Percentiles rank a stretch among this genome's conserved stretches.
Conservation (phyloP, 2,113 vertebrate genomes). For the Herpailurus yagouaroundi region DNA sequence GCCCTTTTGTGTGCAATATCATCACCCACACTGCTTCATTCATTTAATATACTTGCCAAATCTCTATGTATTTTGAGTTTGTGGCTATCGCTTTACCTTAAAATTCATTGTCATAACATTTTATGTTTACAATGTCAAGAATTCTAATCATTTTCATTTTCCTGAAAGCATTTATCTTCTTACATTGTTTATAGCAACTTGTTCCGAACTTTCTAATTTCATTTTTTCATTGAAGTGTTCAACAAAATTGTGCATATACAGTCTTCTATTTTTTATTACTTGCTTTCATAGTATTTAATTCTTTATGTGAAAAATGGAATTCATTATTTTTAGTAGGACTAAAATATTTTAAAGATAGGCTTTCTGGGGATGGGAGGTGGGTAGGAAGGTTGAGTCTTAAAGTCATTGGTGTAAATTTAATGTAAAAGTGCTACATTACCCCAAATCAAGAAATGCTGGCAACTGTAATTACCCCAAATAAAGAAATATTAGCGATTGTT, state of each 20-base stretch:
- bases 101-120: neutral
- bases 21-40: neutral
- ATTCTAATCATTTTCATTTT: neutral
- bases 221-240: neutral
- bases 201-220: slow-evolving; percentile 3
- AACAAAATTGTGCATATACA: neutral
- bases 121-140: neutral
- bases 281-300: neutral
- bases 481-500: neutral
- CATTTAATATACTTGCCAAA: neutral
- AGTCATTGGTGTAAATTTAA: neutral
- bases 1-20: neutral
- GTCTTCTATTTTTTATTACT: neutral
- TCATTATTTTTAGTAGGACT: neutral
- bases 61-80: neutral
- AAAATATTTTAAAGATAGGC: neutral
- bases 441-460: neutral
- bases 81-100: neutral
- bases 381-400: neutral
- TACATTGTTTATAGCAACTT: neutral
- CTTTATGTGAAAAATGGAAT: neutral
- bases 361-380: no score
- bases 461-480: neutral
- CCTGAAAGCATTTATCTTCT: neutral
- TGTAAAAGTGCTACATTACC: neutral